Evolutionary conservation across 2,888 invertebrate species (phyloP).

Genomic region (Tetragnatha montana): DNA sequence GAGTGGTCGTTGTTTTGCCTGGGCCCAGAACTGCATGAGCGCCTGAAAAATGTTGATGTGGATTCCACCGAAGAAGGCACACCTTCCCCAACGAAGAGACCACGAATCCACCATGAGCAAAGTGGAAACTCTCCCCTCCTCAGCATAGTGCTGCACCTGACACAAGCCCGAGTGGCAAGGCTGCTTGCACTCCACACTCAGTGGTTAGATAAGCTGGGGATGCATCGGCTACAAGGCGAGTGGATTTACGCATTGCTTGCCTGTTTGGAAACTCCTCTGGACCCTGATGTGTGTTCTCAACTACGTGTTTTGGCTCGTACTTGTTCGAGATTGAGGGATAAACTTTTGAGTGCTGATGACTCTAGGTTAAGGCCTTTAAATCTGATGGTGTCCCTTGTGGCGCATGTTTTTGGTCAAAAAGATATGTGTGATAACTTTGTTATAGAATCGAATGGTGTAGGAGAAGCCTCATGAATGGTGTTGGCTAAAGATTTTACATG

Average conservation of each 20-base stretch:
- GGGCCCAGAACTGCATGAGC: conserved; percentile 11
- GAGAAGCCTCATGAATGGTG: too few species aligned
- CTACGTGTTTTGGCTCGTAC: conserved; percentile 82
- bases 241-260: conserved; percentile 85
- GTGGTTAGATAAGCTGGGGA: conserved; percentile 39
- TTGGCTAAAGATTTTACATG: too few species aligned
- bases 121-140: conserved; percentile 32
- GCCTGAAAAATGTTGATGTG: neutral
- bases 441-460: too few species aligned
- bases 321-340: conserved; percentile 78
- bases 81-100: neutral
- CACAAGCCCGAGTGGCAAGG: neutral
- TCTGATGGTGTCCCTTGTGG: conserved; percentile 85
- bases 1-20: conserved; percentile 51
- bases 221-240: conserved; percentile 77
- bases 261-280: conserved; percentile 82
- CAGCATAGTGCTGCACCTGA: conserved; percentile 37
- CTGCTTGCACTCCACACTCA: conserved; percentile 34
- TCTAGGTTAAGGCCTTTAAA: conserved; percentile 80
- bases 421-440: conserved; percentile 81
- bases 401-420: conserved; percentile 84
- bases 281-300: conserved; percentile 82
- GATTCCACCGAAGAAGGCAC: neutral
- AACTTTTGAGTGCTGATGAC: conserved; percentile 74
- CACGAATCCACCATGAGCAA: neutral